These are phyloP conservation scores for Drosophila mauritiana DNA, from an alignment of 1,140 invertebrate genomes.

Conservation along the genomic window DNA sequence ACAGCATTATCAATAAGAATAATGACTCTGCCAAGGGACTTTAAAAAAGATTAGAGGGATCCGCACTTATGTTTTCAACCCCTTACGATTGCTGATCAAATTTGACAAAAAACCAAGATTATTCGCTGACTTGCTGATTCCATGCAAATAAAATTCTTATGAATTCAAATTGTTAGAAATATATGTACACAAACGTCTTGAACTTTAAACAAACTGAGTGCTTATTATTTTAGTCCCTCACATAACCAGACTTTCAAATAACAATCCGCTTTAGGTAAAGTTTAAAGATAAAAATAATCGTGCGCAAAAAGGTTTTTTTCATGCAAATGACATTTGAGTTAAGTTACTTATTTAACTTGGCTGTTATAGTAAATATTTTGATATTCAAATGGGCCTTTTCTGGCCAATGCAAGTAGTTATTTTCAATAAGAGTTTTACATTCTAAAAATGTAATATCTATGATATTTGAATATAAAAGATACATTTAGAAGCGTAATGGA, in stretches of 20 bases:
- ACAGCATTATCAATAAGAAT: slow-evolving; percentile 11
- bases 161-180: not conserved
- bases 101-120: slow-evolving; percentile 9
- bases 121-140: slow-evolving; percentile 17
- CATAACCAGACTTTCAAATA: not conserved
- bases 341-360: no score
- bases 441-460: no score
- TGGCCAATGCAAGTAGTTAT: no score
- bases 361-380: no score
- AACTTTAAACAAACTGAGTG: not conserved
- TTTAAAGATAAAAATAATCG: not conserved
- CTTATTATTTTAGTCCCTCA: not conserved
- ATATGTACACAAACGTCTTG: not conserved
- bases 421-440: no score
- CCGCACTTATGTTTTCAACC: not conserved
- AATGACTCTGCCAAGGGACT: not conserved
- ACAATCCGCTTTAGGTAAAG: not conserved
- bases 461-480: no score
- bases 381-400: no score
- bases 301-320: not conserved
- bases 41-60: slow-evolving; percentile 1
- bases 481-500: no score
- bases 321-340: not conserved
- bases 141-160: slow-evolving; percentile 3
- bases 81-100: slow-evolving; percentile 2